Percentiles rank a stretch among this genome's conserved stretches.
Evolutionary conservation across 1,140 invertebrate genomes (phyloP).

Genomic region (Trachymyrmex cornetzi): DNA sequence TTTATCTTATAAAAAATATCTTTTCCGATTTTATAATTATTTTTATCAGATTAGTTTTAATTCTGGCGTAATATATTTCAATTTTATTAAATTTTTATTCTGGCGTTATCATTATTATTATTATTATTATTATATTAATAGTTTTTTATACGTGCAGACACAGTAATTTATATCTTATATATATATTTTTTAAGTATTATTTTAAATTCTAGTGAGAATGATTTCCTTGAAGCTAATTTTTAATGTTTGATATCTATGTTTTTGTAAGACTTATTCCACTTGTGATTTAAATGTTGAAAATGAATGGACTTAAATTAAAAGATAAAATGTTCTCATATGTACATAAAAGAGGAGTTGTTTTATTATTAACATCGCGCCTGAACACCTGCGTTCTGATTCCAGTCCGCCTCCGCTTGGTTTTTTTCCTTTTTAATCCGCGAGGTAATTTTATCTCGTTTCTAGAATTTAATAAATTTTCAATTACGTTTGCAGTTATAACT

Average conservation of each 20-base stretch:
- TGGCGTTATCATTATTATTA: no score
- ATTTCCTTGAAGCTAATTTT: not conserved
- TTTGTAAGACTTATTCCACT: not conserved
- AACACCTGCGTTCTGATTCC: not conserved
- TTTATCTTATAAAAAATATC: not conserved
- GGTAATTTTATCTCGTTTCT: not conserved
- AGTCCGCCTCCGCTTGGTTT: not conserved
- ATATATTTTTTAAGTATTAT: not conserved
- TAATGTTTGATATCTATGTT: not conserved
- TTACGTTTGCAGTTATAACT: not conserved
- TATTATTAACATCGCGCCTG: slow-evolving; percentile 10
- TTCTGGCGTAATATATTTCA: not conserved
- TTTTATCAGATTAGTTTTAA: not conserved
- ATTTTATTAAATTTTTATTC: not conserved
- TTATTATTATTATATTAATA: no score
- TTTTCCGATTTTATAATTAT: not conserved
- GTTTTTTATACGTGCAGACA: not conserved
- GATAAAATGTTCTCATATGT: slow-evolving; percentile 26
- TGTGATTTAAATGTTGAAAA: slow-evolving; percentile 11
- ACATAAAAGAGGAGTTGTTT: slow-evolving; percentile 12
- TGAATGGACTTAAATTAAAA: slow-evolving; percentile 13
- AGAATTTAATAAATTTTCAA: not conserved
- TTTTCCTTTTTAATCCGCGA: not conserved
- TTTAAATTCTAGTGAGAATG: not conserved
- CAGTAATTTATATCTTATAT: not conserved